These are phyloP conservation scores for Dascyllus trimaculatus DNA, from an alignment of 2,113 vertebrate species.

Conservation along the genomic window DNA sequence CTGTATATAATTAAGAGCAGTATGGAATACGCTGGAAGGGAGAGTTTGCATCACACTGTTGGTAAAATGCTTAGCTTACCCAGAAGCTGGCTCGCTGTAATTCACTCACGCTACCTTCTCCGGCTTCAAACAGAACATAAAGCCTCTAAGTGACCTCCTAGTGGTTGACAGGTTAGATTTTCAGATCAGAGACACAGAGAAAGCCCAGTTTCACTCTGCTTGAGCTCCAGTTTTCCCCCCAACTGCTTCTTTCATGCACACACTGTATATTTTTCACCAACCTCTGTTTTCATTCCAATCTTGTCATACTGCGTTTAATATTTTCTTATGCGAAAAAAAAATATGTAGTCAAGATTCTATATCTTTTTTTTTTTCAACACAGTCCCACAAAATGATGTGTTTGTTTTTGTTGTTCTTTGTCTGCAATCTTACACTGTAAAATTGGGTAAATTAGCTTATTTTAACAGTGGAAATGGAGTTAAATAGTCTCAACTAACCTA, in stretches of 20 bases:
- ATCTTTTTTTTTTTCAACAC: no score
- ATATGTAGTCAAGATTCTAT: not conserved
- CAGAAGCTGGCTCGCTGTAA: conserved; percentile 6
- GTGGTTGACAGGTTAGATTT: conserved; percentile 52
- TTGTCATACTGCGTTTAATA: not conserved
- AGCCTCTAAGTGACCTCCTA: conserved; percentile 48
- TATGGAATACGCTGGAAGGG: not conserved
- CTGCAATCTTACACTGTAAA: not conserved
- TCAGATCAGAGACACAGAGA: conserved; percentile 54
- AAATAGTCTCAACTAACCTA: conserved; percentile 46
- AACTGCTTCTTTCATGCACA: conserved; percentile 36
- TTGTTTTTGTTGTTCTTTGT: no score
- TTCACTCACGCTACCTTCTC: not conserved
- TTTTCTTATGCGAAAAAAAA: not conserved
- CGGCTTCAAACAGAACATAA: conserved; percentile 47
- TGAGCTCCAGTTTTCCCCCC: conserved; percentile 15
- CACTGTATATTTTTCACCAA: conserved; percentile 21
- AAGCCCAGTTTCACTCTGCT: conserved; percentile 20
- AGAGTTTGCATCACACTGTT: conserved; percentile 23
- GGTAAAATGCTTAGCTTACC: conserved; percentile 14
- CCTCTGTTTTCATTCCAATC: conserved; percentile 34
- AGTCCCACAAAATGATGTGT: not conserved
- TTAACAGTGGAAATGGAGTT: not conserved
- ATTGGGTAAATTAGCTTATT: not conserved
- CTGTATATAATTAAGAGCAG: not conserved